phyloP scores from a whole-genome alignment of 2,888 invertebrate genomes.

The Romanomermis culicivorax region DNA sequence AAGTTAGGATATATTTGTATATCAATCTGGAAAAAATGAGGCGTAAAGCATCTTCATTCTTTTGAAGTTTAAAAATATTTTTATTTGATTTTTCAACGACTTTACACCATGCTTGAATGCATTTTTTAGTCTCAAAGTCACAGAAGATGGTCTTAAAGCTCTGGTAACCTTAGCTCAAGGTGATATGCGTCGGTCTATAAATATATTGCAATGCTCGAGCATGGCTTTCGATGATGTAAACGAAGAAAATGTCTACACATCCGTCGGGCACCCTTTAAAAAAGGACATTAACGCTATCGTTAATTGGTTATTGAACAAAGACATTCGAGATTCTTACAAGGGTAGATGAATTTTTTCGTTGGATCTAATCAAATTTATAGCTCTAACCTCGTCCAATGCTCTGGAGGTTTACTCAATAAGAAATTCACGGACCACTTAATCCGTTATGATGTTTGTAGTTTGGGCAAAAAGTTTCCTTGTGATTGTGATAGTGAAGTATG shows the following conservation, averaged over 20 bases:
- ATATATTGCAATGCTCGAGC: constrained; percentile 71
- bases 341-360: constrained; percentile 14
- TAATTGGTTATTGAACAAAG: constrained; percentile 46
- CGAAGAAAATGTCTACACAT: constrained; percentile 75
- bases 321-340: constrained; percentile 17
- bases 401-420: no score
- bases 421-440: no score
- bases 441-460: no score
- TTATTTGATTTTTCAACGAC: no score
- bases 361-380: no score
- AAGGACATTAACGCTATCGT: constrained; percentile 67
- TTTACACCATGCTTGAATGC: no score
- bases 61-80: constrained; percentile 4
- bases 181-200: constrained; percentile 91
- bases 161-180: constrained; percentile 70
- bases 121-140: constrained; percentile 58
- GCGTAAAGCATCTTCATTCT: no score
- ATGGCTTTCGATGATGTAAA: constrained; percentile 70
- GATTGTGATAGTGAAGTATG: no score
- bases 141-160: constrained; percentile 69
- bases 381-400: no score
- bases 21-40: neutral
- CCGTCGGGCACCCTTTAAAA: constrained; percentile 83
- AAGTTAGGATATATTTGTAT: neutral
- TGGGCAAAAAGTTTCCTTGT: no score